Conservation (phyloP, 2,113 vertebrate species). For the Circaetus gallicus region DNA sequence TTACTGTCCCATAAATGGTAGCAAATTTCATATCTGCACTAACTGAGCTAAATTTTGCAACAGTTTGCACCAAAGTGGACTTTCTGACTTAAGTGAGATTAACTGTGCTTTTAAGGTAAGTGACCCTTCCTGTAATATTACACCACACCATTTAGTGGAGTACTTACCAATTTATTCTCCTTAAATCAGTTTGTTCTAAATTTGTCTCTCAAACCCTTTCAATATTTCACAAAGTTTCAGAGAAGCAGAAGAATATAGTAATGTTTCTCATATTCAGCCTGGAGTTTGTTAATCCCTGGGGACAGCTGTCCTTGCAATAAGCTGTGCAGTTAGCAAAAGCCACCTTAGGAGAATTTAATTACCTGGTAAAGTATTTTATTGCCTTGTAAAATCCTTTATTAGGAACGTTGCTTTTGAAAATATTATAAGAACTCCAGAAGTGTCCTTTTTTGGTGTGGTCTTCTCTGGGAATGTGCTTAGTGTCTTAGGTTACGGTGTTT, state of each 20-base stretch:
- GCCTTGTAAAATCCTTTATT: conserved; percentile 30
- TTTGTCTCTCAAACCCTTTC: not conserved
- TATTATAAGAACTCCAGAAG: not conserved
- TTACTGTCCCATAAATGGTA: not conserved
- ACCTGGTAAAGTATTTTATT: conserved; percentile 7
- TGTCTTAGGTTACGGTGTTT: not conserved
- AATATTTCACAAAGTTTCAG: not conserved
- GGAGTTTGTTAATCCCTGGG: not conserved
- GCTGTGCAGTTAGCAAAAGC: not conserved
- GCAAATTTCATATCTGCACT: not conserved
- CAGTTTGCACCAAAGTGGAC: not conserved
- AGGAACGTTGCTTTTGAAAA: not conserved
- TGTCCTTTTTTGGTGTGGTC: not conserved
- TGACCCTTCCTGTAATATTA: not conserved
- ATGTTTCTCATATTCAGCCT: not conserved
- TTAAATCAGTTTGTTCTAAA: not conserved
- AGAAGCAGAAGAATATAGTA: not conserved
- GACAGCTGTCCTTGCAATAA: not conserved
- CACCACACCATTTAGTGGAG: not conserved
- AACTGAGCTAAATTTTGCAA: not conserved
- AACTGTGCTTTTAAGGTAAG: not conserved
- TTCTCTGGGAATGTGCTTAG: not conserved
- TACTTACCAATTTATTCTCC: not conserved
- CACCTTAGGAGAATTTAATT: not conserved
- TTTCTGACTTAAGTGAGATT: not conserved